phyloP scores from a whole-genome alignment of 2,113 vertebrate genomes.

The Chroicocephalus ridibundus region DNA sequence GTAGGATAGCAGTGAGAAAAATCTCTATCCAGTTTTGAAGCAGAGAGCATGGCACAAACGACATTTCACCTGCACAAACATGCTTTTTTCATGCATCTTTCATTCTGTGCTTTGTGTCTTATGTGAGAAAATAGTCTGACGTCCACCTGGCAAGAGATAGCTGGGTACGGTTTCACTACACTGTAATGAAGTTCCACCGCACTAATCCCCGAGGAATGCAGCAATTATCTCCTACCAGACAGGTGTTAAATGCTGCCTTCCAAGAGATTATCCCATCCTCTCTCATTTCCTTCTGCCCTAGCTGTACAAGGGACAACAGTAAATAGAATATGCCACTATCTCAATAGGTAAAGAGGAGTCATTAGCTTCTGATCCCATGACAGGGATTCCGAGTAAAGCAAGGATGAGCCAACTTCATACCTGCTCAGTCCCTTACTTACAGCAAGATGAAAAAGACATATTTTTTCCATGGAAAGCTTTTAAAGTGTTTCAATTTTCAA shows the following conservation, averaged over 20 bases:
- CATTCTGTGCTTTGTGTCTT: not conserved
- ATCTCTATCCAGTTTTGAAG: not conserved
- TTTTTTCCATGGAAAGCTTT: not conserved
- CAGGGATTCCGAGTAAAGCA: not conserved
- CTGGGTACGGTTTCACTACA: not conserved
- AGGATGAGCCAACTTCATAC: not conserved
- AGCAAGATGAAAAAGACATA: not conserved
- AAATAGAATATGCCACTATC: slow-evolving; percentile 28
- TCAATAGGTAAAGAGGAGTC: not conserved
- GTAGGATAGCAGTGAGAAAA: not conserved
- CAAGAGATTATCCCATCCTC: slow-evolving; percentile 43
- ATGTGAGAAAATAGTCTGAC: not conserved
- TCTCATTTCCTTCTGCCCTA: not conserved
- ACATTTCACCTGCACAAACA: not conserved
- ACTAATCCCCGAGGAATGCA: slow-evolving; percentile 27
- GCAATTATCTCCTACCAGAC: slow-evolving; percentile 54
- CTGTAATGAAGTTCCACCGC: not conserved
- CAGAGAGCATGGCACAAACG: not conserved
- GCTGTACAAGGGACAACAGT: not conserved
- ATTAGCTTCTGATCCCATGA: not conserved
- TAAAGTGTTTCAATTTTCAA: not conserved
- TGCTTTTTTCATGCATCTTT: not conserved
- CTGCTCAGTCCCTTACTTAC: not conserved
- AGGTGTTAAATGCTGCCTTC: slow-evolving; percentile 45
- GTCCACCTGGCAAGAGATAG: not conserved